These are phyloP conservation scores for Steinernema khuongi DNA, from an alignment of 1,140 invertebrate species.

Conservation along the genomic window DNA sequence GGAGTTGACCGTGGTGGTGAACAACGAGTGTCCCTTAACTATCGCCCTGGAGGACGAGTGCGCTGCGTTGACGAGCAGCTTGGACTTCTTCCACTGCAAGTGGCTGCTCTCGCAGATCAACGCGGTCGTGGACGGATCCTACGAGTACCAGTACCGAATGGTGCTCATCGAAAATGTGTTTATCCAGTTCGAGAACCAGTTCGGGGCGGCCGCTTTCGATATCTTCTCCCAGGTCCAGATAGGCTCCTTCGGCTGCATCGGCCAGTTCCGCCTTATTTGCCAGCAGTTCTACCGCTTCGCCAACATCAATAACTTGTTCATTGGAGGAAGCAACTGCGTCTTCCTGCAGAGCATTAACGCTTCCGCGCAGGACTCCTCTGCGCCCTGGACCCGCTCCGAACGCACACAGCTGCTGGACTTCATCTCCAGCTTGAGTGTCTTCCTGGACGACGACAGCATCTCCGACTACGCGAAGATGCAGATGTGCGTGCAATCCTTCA, in stretches of 20 bases:
- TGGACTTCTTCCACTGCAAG: background rate
- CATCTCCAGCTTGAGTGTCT: background rate
- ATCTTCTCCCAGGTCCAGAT: background rate
- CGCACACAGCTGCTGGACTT: background rate
- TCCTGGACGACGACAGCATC: background rate
- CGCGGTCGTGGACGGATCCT: background rate
- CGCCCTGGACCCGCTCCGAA: background rate
- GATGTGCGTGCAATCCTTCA: background rate
- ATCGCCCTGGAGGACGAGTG: background rate
- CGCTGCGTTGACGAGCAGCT: background rate
- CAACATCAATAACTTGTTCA: background rate
- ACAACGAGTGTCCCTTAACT: background rate
- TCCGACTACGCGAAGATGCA: background rate
- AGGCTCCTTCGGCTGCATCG: background rate
- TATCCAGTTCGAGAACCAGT: background rate
- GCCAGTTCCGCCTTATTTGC: background rate
- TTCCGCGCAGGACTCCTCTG: background rate
- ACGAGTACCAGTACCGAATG: background rate
- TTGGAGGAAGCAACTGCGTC: background rate
- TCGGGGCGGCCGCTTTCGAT: background rate
- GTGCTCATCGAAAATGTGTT: background rate
- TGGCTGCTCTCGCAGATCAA: background rate
- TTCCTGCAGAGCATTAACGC: background rate
- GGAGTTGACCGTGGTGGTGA: background rate
- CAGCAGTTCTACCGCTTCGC: background rate